Evolutionary conservation across 2,888 invertebrate species (phyloP).

Genomic region (Caenorhabditis sp.): DNA sequence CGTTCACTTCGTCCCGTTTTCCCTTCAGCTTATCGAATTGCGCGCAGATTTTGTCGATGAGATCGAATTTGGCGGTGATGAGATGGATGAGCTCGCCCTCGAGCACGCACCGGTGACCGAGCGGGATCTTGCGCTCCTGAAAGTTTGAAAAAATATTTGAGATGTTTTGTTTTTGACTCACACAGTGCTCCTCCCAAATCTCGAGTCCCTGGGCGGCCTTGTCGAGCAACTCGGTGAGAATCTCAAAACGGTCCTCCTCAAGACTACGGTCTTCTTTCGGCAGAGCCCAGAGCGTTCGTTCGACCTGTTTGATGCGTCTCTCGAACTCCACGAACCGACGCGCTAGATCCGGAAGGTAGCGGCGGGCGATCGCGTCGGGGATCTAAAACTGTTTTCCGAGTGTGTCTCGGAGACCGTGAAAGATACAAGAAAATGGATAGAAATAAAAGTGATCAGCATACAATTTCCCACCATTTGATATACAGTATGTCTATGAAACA

Average conservation of each 20-base stretch:
- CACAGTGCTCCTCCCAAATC: constrained; percentile 74
- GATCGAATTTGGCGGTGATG: constrained; percentile 69
- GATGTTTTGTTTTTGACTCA: constrained; percentile 8
- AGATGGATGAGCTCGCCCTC: constrained; percentile 69
- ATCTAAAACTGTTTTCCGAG: constrained; percentile 1
- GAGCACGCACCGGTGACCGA: constrained; percentile 70
- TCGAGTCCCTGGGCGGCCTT: constrained; percentile 75
- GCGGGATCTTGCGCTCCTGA: constrained; percentile 64
- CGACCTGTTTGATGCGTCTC: constrained; percentile 67
- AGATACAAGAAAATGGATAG: too few relatives aligned
- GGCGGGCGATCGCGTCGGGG: constrained; percentile 64
- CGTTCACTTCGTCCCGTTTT: constrained; percentile 60
- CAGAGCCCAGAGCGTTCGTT: constrained; percentile 61
- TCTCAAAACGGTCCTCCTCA: constrained; percentile 72
- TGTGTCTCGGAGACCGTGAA: too few relatives aligned
- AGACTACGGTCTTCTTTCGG: constrained; percentile 62
- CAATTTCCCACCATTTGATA: too few relatives aligned
- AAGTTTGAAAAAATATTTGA: constrained; percentile 6
- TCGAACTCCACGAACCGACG: constrained; percentile 70
- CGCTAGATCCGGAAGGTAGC: constrained; percentile 67
- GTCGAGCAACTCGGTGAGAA: constrained; percentile 73
- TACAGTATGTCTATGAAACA: too few relatives aligned
- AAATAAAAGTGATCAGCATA: too few relatives aligned
- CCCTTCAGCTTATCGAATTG: constrained; percentile 68
- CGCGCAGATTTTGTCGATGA: constrained; percentile 68